Percentiles rank a stretch among this genome's conserved stretches.
Evolutionary conservation across 2,113 vertebrate genomes (phyloP).

Genomic region (Sphaerodactylus townsendi): DNA sequence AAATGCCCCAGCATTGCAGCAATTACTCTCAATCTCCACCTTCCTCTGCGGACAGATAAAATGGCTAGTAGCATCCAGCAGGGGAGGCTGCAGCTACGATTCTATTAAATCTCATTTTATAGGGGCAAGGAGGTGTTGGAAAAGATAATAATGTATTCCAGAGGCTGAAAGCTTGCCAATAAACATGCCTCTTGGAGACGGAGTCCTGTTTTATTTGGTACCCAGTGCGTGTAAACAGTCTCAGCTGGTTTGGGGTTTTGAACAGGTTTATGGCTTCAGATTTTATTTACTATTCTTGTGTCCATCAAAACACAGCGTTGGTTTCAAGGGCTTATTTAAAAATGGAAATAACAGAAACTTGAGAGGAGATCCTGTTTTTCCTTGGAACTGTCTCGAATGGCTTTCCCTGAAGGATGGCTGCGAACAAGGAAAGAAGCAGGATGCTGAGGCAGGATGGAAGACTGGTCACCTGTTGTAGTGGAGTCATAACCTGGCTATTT

Average conservation of each 20-base stretch:
- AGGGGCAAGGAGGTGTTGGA: neutral
- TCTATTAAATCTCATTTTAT: neutral
- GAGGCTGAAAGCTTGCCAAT: neutral
- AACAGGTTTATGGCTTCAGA: neutral
- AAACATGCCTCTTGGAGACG: neutral
- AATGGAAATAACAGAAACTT: neutral
- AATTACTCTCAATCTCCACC: neutral
- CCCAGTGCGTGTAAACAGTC: neutral
- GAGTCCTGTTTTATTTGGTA: neutral
- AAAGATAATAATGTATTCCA: conserved; percentile 16
- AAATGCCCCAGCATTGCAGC: fast-evolving
- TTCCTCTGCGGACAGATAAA: neutral
- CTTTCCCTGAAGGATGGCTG: neutral
- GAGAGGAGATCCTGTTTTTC: neutral
- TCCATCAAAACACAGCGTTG: neutral
- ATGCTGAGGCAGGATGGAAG: neutral
- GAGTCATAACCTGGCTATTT: neutral
- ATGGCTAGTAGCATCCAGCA: fast-evolving
- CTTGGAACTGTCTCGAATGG: neutral
- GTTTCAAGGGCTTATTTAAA: neutral
- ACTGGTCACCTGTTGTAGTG: neutral
- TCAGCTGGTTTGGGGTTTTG: neutral
- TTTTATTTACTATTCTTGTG: conserved; percentile 13
- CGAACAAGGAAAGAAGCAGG: fast-evolving
- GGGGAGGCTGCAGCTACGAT: neutral